Evolutionary conservation across 2,888 invertebrate species (phyloP).

Genomic region (Metellina segmentata): DNA sequence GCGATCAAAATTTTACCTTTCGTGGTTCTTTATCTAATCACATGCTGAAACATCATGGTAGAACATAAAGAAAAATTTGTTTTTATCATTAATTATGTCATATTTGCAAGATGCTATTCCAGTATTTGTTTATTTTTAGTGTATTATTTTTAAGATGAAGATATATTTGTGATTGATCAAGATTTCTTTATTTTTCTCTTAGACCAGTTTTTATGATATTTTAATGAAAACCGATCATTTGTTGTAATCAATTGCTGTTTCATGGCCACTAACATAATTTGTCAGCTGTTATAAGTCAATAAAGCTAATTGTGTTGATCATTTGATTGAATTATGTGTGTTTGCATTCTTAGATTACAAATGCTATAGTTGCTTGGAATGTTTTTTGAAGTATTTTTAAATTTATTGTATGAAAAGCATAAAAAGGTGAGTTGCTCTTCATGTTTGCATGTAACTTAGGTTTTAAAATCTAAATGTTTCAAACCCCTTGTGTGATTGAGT

Average conservation of each 20-base stretch:
- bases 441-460: no score
- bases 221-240: neutral
- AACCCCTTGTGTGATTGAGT: no score
- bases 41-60: neutral
- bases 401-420: no score
- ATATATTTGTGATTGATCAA: neutral
- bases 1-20: constrained; percentile 10
- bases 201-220: neutral
- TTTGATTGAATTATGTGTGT: no score
- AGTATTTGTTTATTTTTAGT: neutral
- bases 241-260: neutral
- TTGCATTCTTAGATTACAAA: no score
- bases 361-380: no score
- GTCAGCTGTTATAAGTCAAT: no score
- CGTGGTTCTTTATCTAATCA: constrained; percentile 24
- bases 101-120: neutral
- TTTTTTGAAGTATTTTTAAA: no score
- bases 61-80: neutral
- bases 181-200: neutral
- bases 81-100: neutral
- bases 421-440: no score
- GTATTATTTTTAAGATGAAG: neutral
- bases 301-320: no score
- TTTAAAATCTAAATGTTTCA: no score
- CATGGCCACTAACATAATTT: neutral